phyloP scores from a whole-genome alignment of 2,888 invertebrate genomes.

The Mystacides longicornis region DNA sequence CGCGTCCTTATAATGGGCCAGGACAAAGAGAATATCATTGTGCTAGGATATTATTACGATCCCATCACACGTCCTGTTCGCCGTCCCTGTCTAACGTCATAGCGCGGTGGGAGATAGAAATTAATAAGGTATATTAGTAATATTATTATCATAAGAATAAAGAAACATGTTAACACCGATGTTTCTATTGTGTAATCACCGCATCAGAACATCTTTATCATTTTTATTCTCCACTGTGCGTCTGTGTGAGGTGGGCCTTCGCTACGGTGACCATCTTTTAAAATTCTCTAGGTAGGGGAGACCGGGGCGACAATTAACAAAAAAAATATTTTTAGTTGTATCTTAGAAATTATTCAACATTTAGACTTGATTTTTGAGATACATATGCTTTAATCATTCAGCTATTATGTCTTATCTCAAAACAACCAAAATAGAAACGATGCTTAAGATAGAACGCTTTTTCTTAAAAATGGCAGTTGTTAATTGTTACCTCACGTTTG shows the following conservation, averaged over 20 bases:
- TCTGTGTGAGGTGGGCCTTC: slow-evolving; percentile 7
- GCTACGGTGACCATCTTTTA: slow-evolving; percentile 8
- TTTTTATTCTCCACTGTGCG: slow-evolving; percentile 1
- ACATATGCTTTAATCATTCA: too few relatives aligned
- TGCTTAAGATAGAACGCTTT: too few relatives aligned
- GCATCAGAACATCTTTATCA: slow-evolving; percentile 21
- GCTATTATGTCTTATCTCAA: too few relatives aligned
- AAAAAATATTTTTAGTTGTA: too few relatives aligned
- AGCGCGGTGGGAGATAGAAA: background rate
- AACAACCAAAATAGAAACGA: too few relatives aligned
- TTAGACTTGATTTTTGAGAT: too few relatives aligned
- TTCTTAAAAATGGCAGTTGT: too few relatives aligned
- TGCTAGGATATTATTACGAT: background rate
- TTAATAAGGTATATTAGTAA: background rate
- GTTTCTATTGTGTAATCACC: slow-evolving; percentile 24
- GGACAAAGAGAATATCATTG: background rate
- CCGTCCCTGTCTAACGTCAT: background rate
- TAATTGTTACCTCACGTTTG: too few relatives aligned
- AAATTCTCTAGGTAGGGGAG: too few relatives aligned
- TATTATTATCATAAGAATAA: slow-evolving; percentile 8
- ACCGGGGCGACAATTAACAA: too few relatives aligned
- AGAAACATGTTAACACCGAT: slow-evolving; percentile 25
- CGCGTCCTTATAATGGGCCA: background rate
- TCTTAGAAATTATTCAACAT: too few relatives aligned
- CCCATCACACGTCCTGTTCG: background rate